Evolutionary conservation across 2,888 invertebrate genomes (phyloP), one percentile per base, ranked within the genome.

Genomic region (Orthonychiurus folsomi): DNA sequence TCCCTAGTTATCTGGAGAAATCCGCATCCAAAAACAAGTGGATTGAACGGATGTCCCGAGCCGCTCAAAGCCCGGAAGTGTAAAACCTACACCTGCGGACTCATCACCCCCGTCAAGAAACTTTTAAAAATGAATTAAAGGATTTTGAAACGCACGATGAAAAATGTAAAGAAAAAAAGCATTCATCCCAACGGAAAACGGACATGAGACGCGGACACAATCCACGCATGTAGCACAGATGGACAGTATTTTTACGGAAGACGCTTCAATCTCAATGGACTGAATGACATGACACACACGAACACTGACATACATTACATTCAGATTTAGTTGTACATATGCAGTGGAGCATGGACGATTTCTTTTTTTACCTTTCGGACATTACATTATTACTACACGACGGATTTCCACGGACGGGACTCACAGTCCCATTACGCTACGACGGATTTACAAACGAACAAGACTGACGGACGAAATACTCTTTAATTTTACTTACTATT

Each of bases 1-100:
- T 20, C 27, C 27, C 28, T n/a, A 59, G 59, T 2, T 50, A 24
- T 24, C 12, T 59, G 48, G 59, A 59, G 5, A 59, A 59, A 25
- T 50, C 59, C 3, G 15, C 59, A 25, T 28, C 57, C 12, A 48
- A 25, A 20, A 20, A 3, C 9, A 59, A 59, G 20, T 59, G 59
- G 59, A 48, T 48, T 3, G 59, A 59, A 23, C 48, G 59, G 12
- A 23, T 59, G 5, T 48, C 50, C 9, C 37, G 47, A 50, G 59
- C 28, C 2, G 50, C 50, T 50, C 48, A 50, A 48, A 18, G 48
- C 18, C 5, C 59, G 3, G 59, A 59, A 20, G n/a, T 59, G 59
- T 20, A n/a, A 50, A 48, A 50, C 20, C 3, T 59, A 37, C 50
- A 59, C 24, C 3, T 59, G 59, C 24, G 47, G n/a, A 15, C 59